Evolutionary conservation across 2,797 vertebrate genomes (phyloP).

Genomic region (Anguilla megastoma): DNA sequence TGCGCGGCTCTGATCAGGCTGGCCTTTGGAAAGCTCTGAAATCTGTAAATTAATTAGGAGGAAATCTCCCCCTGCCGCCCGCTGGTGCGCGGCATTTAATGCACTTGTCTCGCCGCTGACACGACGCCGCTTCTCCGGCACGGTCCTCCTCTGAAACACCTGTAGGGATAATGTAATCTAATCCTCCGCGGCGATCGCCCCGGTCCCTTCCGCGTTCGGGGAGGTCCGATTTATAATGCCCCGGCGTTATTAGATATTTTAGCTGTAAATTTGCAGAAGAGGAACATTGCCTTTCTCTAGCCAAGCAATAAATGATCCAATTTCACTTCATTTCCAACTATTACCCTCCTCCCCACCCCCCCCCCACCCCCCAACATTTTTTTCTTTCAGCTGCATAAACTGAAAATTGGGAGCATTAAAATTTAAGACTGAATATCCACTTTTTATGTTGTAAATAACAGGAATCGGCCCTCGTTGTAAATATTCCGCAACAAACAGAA

Average conservation of each 20-base stretch:
- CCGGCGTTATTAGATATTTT: constrained; percentile 79
- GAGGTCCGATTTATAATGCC: constrained; percentile 74
- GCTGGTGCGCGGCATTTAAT: constrained; percentile 77
- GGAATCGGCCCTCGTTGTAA: constrained; percentile 58
- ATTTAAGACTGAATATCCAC: constrained; percentile 47
- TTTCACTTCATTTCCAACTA: constrained; percentile 75
- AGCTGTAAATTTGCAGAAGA: constrained; percentile 79
- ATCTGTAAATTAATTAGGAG: constrained; percentile 76
- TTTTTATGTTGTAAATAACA: constrained; percentile 60
- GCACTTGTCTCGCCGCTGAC: constrained; percentile 72
- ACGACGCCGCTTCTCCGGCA: constrained; percentile 69
- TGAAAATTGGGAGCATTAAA: constrained; percentile 51
- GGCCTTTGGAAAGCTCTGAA: constrained; percentile 67
- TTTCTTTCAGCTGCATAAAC: constrained; percentile 45
- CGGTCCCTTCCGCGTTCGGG: constrained; percentile 66
- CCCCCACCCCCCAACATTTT: constrained; percentile 45
- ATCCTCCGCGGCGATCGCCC: constrained; percentile 75
- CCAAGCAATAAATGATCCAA: constrained; percentile 82
- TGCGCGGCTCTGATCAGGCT: constrained; percentile 55
- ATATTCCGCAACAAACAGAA: constrained; percentile 63
- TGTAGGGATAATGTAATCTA: constrained; percentile 69
- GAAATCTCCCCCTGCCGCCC: constrained; percentile 70
- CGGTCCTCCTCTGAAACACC: constrained; percentile 55
- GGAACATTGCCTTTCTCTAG: constrained; percentile 75
- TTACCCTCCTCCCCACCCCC: constrained; percentile 49